Conservation (phyloP, 2,888 invertebrate genomes). For the Synergus umbraculus region DNA sequence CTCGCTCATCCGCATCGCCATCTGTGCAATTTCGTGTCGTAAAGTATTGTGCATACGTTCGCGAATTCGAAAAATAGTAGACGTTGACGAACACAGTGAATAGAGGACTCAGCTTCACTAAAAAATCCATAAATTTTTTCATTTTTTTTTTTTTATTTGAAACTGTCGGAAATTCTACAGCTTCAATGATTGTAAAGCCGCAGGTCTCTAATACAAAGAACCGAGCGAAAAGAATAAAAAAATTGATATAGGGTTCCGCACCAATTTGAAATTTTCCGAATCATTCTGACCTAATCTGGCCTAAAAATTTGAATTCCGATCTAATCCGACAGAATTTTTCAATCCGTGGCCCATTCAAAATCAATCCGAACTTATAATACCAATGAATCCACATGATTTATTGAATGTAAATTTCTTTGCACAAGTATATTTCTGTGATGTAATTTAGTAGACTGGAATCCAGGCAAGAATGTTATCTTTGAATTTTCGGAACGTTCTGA, state of each 20-base stretch:
- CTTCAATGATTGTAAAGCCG: background rate
- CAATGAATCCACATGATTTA: too few relatives aligned
- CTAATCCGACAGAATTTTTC: too few relatives aligned
- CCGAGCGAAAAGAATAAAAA: too few relatives aligned
- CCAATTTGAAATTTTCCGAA: too few relatives aligned
- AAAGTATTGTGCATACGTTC: slow-evolving; percentile 16
- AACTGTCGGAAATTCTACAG: background rate
- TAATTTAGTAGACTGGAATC: background rate
- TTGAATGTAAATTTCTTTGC: background rate
- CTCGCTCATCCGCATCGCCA: slow-evolving; percentile 3
- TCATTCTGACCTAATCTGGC: too few relatives aligned
- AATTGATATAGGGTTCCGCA: too few relatives aligned
- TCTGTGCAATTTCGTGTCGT: slow-evolving; percentile 4
- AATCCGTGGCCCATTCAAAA: too few relatives aligned
- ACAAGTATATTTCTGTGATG: background rate
- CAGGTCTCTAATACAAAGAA: background rate
- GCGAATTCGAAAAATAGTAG: slow-evolving; percentile 4
- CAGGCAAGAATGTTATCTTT: slow-evolving; percentile 33
- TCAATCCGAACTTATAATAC: too few relatives aligned
- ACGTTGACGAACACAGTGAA: background rate
- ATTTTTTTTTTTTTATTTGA: background rate
- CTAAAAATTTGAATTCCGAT: too few relatives aligned
- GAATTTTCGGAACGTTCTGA: slow-evolving; percentile 46
- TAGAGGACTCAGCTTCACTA: background rate
- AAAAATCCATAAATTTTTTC: background rate